Base-by-base conservation (phyloP, 2,113 vertebrate species). In the Petaurus breviceps region DNA sequence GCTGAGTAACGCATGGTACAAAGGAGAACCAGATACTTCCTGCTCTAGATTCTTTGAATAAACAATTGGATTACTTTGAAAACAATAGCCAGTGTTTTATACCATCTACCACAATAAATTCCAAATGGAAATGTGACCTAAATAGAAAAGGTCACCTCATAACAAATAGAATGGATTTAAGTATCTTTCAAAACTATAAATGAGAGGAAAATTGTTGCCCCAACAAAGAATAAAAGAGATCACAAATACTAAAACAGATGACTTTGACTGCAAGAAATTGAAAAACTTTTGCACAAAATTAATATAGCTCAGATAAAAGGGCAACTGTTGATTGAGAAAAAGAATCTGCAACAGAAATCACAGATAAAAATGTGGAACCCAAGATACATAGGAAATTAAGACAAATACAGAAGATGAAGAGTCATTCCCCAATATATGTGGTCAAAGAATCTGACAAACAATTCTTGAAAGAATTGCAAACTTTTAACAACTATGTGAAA, bases 21-120 rank as follows among this genome's bases (percentile, higher is more conserved):
- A 95, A 92, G 1, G 22, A 0, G 0, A 23, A 91, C 47, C 51
- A 24, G 12, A 49, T 49, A 28, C 22, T 93, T 57, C 89, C 10
- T 92, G 7, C 22, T 52, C 8, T 6, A 3, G 31, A 3, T 92
- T 90, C 90, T 61, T 77, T 51, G 37, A 28, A 57, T 47, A 25
- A 57, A 89, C 51, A 3, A 26, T 95, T 57, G 8, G 0, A 49
- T 94, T 94, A 50, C 94, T 43, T 92, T 90, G 91, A 95, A 90
- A 28, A 68, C 92, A 93, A 55, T 94, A 16, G 14, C 4, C 89
- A 52, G 0, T 28, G 89, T 89, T 9, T 89, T n/a, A 57, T 92
- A 23, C 19, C 2, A 8, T 12, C 0, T 89, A 0, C 0, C 25
- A 0, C 46, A 51, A 84, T 94, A 94, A 61, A 16, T 53, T 54